Conservation (phyloP, 2,113 vertebrate species). For the Etheostoma spectabile region DNA sequence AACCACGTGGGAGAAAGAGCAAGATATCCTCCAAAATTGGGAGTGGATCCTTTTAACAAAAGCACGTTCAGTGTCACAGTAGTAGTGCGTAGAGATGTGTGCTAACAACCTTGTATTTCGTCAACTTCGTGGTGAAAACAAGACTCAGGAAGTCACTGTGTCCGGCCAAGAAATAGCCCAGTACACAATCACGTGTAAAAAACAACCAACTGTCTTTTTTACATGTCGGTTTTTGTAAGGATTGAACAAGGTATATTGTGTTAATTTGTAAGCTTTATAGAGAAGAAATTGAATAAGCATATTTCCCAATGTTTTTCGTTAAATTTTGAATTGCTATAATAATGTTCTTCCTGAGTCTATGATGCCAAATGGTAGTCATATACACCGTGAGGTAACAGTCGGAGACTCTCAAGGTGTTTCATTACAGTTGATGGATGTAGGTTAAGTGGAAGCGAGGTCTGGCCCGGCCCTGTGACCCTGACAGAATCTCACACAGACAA, state of each 20-base stretch:
- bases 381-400: conserved; percentile 11
- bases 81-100: no score
- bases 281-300: background rate
- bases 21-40: background rate
- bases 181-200: no score
- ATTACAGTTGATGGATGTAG: conserved; percentile 57
- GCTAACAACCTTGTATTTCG: no score
- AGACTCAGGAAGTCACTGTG: background rate
- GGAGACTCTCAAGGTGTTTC: conserved; percentile 52
- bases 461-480: conserved; percentile 17
- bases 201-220: no score
- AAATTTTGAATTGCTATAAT: background rate
- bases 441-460: conserved; percentile 35
- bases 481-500: conserved; percentile 26
- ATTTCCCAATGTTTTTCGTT: background rate
- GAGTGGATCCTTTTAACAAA: background rate
- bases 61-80: no score
- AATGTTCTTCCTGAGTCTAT: background rate
- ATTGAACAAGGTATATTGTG: background rate
- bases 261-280: background rate
- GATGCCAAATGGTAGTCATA: background rate
- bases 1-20: background rate
- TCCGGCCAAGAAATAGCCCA: no score
- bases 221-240: no score
- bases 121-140: background rate